A percentile compares a stretch with the other conserved stretches of the same genome.
Conservation (phyloP, 2,113 vertebrate genomes). For the Eurystomus gularis region DNA sequence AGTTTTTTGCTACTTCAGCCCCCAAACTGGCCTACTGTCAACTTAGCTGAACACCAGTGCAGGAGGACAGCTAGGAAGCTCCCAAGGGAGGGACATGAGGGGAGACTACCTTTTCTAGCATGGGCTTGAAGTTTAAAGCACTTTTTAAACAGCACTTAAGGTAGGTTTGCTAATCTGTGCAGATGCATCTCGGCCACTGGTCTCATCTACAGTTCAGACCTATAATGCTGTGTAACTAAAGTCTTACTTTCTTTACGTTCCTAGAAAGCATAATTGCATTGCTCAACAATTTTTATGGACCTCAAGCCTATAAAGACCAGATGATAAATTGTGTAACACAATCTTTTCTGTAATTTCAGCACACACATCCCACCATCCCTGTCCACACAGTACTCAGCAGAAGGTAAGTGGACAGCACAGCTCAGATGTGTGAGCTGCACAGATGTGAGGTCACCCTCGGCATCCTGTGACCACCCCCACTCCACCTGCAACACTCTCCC, state of each 20-base stretch:
- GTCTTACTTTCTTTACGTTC: not conserved
- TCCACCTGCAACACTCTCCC: not conserved
- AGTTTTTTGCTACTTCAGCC: not conserved
- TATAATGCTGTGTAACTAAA: not conserved
- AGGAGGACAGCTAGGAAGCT: not conserved
- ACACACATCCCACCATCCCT: not conserved
- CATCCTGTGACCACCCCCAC: not conserved
- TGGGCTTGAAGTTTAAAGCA: not conserved
- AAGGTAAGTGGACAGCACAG: fast-evolving
- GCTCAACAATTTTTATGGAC: not conserved
- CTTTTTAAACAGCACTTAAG: not conserved
- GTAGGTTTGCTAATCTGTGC: not conserved
- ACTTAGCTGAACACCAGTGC: not conserved
- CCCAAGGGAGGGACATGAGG: not conserved
- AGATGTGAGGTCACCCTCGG: not conserved
- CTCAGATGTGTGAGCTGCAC: not conserved
- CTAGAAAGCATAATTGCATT: not conserved
- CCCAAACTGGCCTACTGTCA: not conserved
- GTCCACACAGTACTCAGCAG: not conserved
- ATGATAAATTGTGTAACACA: not conserved
- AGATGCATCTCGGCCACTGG: not conserved
- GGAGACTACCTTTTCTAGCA: not conserved
- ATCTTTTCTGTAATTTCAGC: not conserved
- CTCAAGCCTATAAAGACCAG: not conserved
- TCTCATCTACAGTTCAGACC: not conserved